Evolutionary conservation across 2,888 invertebrate genomes (phyloP).

Genomic region (Tupiocoris notatus): DNA sequence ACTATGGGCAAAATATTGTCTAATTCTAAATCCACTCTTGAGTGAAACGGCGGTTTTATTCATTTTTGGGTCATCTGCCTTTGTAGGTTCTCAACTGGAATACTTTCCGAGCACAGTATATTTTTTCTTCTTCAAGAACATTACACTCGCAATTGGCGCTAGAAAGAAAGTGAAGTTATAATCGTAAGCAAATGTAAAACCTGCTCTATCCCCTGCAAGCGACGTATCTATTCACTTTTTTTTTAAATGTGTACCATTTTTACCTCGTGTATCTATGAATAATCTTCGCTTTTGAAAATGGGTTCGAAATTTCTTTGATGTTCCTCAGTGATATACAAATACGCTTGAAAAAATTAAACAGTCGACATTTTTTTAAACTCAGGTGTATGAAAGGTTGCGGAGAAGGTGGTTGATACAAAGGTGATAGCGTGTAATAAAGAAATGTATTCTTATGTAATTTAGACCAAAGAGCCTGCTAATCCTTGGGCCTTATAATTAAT

Average conservation of each 20-base stretch:
- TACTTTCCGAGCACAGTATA: no score
- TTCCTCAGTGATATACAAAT: slow-evolving; percentile 29
- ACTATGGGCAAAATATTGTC: no score
- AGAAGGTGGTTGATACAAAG: background rate
- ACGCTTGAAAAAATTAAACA: slow-evolving; percentile 14
- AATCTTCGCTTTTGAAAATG: background rate
- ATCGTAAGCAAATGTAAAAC: no score
- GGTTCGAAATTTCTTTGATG: slow-evolving; percentile 6
- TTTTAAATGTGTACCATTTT: no score
- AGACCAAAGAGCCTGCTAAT: background rate
- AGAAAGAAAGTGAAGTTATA: no score
- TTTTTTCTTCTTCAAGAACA: no score
- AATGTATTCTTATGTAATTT: background rate
- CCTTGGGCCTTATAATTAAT: no score
- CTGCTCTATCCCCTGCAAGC: background rate
- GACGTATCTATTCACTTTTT: background rate
- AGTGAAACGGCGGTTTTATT: no score
- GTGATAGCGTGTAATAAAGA: background rate
- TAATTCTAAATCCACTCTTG: no score
- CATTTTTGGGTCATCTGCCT: no score
- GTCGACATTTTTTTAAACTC: background rate
- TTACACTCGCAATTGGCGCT: no score
- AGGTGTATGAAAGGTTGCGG: background rate
- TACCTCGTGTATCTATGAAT: background rate
- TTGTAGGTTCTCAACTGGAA: no score